A percentile compares a stretch with the other conserved stretches of the same genome.
Conservation (phyloP, 2,888 invertebrate genomes). For the Allophyes oxyacanthae region DNA sequence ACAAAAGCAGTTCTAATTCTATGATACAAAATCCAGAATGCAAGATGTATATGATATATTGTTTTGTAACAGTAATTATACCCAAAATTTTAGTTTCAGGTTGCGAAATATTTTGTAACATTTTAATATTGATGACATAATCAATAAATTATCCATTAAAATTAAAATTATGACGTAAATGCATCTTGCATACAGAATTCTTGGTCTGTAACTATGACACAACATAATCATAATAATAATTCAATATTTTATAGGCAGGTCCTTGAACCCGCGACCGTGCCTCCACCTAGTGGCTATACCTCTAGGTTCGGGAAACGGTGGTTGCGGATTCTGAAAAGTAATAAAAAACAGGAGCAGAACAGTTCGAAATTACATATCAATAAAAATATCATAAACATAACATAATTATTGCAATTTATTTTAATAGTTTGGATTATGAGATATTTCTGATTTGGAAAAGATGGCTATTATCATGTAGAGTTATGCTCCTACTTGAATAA, state of each 20-base stretch:
- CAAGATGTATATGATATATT: constrained; percentile 3
- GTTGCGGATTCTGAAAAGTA: constrained; percentile 60
- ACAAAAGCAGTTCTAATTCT: not conserved
- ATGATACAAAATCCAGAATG: constrained; percentile 13
- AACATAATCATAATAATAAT: not conserved
- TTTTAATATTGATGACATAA: too few relatives aligned
- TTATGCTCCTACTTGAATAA: constrained; percentile 46
- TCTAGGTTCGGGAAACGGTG: constrained; percentile 51
- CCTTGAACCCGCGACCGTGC: constrained; percentile 44
- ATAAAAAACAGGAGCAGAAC: constrained; percentile 49
- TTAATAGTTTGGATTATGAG: too few relatives aligned
- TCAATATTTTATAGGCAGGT: constrained; percentile 19
- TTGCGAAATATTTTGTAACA: too few relatives aligned
- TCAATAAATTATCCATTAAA: not conserved
- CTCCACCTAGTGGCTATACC: constrained; percentile 45
- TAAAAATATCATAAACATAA: not conserved
- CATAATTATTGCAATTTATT: not conserved
- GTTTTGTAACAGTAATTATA: too few relatives aligned
- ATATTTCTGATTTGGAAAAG: too few relatives aligned
- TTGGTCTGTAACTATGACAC: not conserved
- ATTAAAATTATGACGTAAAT: not conserved
- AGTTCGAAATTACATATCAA: not conserved
- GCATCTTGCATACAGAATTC: constrained; percentile 25
- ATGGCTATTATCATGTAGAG: not conserved
- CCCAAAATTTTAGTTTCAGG: too few relatives aligned